Evolutionary conservation across 2,797 vertebrate genomes (phyloP), one percentile per base, ranked within the genome.

Genomic region (Alca torda): DNA sequence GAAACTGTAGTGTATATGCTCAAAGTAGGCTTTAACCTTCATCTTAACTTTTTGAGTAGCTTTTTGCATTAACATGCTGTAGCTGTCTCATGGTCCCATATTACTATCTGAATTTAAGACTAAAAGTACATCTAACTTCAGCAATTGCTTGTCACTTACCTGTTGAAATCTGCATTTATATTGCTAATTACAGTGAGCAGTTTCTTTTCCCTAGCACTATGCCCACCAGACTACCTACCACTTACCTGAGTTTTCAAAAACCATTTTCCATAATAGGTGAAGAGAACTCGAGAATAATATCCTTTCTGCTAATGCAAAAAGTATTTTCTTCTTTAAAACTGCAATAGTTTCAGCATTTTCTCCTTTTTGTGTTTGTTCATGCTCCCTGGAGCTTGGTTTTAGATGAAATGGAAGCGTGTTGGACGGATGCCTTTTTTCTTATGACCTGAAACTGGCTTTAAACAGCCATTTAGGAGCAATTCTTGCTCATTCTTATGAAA

Each of bases 101-200:
- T 79, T 78, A 63, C 30, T 70, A 63, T 70, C 67, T 80, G 80
- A 77, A 96, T 95, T 95, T 94, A 94, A 93, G 84, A 33, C 56
- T 74, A 33, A 74, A 96, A 87, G 59, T 80, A 84, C 77, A 57
- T 70, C 63, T 67, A 92, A 69, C 84, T 92, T 84, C 56, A 80
- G 53, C 88, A 90, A 75, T 72, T 90, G 48, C 74, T 90, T 96
- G 80, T 82, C 93, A 90, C 48, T 94, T 48, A 92, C 90, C 56
- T 96, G 93, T 95, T 96, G 96, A 87, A 96, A 96, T 96, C 74
- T 92, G 91, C 90, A 94, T 96, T 95, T 95, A 94, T 95, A 93
- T 95, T 93, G 81, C 94, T 96, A 95, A 96, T 96, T 96, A 90
- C 80, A 86, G 35, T 3, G 16, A 90, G 67, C 35, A n/a, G 82